Conservation (phyloP, 2,113 vertebrate species). For the Fukomys damarensis region DNA sequence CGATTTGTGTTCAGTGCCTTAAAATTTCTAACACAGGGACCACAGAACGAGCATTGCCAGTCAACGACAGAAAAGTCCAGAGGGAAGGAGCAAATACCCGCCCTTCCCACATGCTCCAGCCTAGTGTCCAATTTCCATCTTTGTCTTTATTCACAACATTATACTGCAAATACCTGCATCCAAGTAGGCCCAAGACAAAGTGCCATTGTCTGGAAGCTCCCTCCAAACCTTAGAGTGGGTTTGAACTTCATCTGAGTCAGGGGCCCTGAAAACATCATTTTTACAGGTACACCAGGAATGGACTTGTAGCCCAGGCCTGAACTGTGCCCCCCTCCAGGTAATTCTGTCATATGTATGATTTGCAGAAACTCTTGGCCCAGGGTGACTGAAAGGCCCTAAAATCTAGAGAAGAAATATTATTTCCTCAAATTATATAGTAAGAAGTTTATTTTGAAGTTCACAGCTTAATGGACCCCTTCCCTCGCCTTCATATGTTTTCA, state of each 20-base stretch:
- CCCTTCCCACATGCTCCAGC: background rate
- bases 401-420: background rate
- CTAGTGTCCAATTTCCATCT: background rate
- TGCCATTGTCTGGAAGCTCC: background rate
- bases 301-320: background rate
- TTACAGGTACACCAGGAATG: background rate
- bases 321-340: background rate
- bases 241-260: background rate
- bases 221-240: background rate
- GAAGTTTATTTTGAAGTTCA: background rate
- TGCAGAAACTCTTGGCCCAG: background rate
- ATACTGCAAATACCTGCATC: constrained; percentile 4
- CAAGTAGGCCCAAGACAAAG: constrained; percentile 44
- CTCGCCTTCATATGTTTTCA: background rate
- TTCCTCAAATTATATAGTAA: background rate
- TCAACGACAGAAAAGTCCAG: background rate
- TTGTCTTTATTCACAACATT: background rate
- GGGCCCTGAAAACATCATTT: background rate
- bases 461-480: background rate
- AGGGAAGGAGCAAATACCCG: background rate
- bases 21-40: background rate
- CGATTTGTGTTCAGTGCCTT: background rate
- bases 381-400: background rate
- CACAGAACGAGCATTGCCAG: background rate
- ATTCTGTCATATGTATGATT: background rate